Percentiles rank a stretch among this genome's conserved stretches.
phyloP scores from a whole-genome alignment of 2,888 invertebrate genomes.

The Frankliniella intonsa region DNA sequence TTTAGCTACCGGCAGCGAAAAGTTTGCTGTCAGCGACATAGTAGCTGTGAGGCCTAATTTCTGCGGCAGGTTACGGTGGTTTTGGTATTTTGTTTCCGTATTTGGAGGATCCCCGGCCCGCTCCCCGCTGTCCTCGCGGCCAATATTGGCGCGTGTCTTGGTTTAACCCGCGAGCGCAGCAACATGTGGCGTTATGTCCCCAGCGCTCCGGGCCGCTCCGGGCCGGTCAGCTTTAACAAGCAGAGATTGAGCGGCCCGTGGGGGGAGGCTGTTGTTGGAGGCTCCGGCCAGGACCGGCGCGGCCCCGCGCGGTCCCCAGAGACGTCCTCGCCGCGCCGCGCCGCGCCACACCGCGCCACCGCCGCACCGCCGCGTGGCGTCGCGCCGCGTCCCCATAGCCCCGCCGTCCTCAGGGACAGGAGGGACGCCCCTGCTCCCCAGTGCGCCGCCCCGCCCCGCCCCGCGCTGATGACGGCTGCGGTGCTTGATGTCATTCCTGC shows the following conservation, averaged over 20 bases:
- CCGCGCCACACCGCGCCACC: not conserved
- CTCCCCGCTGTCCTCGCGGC: too few relatives aligned
- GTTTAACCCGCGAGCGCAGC: not conserved
- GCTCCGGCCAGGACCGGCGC: conserved; percentile 40
- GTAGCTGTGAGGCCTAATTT: too few relatives aligned
- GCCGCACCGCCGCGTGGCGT: not conserved
- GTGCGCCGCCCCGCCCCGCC: not conserved
- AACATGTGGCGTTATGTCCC: not conserved
- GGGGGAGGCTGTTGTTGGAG: conserved; percentile 40
- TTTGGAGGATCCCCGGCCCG: too few relatives aligned
- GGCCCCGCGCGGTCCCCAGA: conserved; percentile 33
- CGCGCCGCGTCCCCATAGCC: not conserved
- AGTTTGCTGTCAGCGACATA: too few relatives aligned
- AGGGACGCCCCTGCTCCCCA: not conserved
- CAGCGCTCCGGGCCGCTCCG: not conserved
- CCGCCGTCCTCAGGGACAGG: not conserved
- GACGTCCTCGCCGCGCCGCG: not conserved
- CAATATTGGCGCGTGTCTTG: not conserved
- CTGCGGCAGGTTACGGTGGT: too few relatives aligned
- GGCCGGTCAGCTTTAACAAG: conserved; percentile 11
- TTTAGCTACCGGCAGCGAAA: too few relatives aligned
- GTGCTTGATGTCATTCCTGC: not conserved
- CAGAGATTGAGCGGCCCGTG: conserved; percentile 17
- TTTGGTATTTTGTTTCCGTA: too few relatives aligned
- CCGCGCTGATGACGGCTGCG: not conserved